Percentiles rank a stretch among this genome's conserved stretches.
These are phyloP conservation scores for Leptodactylus fallax DNA, from an alignment of 2,797 vertebrate genomes.

Conservation along the genomic window DNA sequence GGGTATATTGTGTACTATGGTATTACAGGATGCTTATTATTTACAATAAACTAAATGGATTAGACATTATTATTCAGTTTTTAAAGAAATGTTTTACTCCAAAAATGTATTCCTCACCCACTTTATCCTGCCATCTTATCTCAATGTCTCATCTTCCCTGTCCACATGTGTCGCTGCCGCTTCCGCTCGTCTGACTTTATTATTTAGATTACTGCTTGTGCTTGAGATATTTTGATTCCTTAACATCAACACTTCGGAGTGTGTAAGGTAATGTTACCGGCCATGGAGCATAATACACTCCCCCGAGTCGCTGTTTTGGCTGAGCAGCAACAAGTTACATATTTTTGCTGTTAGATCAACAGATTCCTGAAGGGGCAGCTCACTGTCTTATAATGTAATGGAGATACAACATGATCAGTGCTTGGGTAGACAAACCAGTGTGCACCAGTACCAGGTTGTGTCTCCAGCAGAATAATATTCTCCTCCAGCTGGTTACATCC, in stretches of 20 bases:
- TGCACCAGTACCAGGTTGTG: neutral
- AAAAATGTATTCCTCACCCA: neutral
- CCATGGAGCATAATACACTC: neutral
- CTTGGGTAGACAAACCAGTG: neutral
- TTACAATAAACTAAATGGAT: no score
- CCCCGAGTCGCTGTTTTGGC: neutral
- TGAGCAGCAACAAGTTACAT: neutral
- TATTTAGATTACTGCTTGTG: neutral
- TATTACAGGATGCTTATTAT: no score
- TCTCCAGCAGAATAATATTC: neutral
- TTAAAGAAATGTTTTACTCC: neutral
- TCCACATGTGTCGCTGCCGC: neutral
- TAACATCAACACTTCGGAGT: neutral
- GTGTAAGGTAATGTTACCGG: neutral
- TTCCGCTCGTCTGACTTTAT: neutral
- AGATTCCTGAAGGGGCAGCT: conserved; percentile 27
- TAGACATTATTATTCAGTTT: neutral
- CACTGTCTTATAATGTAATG: neutral
- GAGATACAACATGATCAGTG: neutral
- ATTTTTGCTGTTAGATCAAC: neutral
- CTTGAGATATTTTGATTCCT: neutral
- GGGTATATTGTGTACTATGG: no score
- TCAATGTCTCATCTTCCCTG: neutral
- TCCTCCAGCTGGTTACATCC: neutral
- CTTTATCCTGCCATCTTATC: neutral